Conservation (phyloP, 2,888 invertebrate species). For the Malthinus flaveolus region DNA sequence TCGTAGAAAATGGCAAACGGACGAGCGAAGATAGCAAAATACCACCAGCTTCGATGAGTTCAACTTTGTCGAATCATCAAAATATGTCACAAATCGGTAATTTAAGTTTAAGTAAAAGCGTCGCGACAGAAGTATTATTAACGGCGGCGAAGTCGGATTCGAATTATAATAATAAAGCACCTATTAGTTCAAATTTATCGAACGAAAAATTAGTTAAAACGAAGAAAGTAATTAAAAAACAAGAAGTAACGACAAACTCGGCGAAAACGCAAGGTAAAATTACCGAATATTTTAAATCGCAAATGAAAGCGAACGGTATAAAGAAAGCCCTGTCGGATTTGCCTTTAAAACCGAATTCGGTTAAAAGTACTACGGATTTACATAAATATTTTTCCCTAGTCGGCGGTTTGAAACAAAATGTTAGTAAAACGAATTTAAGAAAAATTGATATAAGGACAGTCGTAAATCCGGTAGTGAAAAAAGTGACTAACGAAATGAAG, state of each 20-base stretch:
- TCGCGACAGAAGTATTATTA: slow-evolving; percentile 22
- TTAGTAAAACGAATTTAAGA: slow-evolving; percentile 37
- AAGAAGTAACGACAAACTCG: slow-evolving; percentile 17
- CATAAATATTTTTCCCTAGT: slow-evolving; percentile 41
- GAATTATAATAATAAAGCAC: slow-evolving; percentile 30
- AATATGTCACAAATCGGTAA: slow-evolving; percentile 17
- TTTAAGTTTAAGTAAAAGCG: slow-evolving; percentile 16
- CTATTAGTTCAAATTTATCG: slow-evolving; percentile 39
- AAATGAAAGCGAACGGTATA: slow-evolving; percentile 67
- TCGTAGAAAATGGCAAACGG: slow-evolving; percentile 23
- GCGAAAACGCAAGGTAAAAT: slow-evolving; percentile 73
- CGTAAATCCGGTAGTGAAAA: slow-evolving; percentile 50
- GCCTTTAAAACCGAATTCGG: slow-evolving; percentile 33
- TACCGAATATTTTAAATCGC: slow-evolving; percentile 82
- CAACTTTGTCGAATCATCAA: slow-evolving; percentile 17
- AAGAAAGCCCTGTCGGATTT: slow-evolving; percentile 44
- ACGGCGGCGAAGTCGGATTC: slow-evolving; percentile 14
- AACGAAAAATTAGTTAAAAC: slow-evolving; percentile 31
- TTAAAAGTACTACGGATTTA: slow-evolving; percentile 28
- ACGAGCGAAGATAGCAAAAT: slow-evolving; percentile 35
- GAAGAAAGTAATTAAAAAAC: slow-evolving; percentile 16
- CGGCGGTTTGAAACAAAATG: slow-evolving; percentile 42
- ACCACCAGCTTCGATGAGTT: slow-evolving; percentile 46
- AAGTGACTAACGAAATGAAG: slow-evolving; percentile 37
- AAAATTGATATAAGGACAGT: slow-evolving; percentile 48